These are phyloP conservation scores for Oreochromis tanganicae DNA, from an alignment of 2,113 vertebrate species.

Conservation along the genomic window DNA sequence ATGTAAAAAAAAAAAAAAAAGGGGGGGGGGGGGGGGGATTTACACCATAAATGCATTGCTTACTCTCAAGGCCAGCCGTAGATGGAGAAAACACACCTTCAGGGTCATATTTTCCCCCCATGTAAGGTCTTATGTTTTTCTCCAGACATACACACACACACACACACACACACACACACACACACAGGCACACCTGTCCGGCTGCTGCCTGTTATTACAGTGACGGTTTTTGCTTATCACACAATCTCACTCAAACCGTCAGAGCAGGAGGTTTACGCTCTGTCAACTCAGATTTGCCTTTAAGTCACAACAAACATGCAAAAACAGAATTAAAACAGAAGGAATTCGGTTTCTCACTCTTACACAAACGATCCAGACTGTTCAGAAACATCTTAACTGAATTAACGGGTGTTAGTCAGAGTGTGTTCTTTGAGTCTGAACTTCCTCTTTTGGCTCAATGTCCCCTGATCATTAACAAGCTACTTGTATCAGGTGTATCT, in stretches of 20 bases:
- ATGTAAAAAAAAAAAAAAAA: too few relatives aligned
- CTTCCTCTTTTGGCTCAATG: not conserved
- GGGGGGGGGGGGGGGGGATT: not conserved
- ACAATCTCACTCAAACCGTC: conserved; percentile 52
- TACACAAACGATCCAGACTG: not conserved
- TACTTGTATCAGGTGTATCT: not conserved
- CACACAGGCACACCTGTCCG: conserved; percentile 37
- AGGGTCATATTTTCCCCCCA: not conserved
- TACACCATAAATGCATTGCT: conserved; percentile 50
- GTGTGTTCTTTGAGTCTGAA: not conserved
- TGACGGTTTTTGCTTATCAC: conserved; percentile 60
- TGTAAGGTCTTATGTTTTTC: not conserved
- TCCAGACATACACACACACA: not conserved
- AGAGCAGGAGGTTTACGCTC: not conserved
- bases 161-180: not conserved
- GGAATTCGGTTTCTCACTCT: not conserved
- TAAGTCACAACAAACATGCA: not conserved
- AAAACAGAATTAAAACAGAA: not conserved
- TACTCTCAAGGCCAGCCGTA: conserved; percentile 43
- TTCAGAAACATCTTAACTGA: not conserved
- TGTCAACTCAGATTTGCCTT: conserved; percentile 7
- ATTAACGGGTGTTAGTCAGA: not conserved
- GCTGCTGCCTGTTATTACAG: conserved; percentile 10
- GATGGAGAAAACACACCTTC: not conserved
- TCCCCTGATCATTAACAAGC: not conserved